Evolutionary conservation across 1,140 invertebrate species (phyloP), one percentile per base, ranked within the genome.

Genomic region (Hydropsyche tenuis): DNA sequence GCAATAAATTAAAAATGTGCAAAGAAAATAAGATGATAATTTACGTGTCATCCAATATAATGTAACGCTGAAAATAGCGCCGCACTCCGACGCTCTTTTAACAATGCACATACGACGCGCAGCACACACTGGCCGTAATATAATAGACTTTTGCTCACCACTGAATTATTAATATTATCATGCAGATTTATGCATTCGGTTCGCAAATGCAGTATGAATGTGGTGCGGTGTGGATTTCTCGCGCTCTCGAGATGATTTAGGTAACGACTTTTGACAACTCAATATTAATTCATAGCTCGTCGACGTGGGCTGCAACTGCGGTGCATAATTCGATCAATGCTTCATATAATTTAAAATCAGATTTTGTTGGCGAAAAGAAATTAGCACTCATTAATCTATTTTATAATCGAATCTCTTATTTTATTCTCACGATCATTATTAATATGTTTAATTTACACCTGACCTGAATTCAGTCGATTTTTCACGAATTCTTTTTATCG

Each of bases 251-350:
- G 23, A 60, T 60, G 56, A 60, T 60, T 60, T 60, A 60, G 56
- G 56, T 60, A 60, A 60, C 56, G 23, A 60, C 56, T 60, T 60
- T 60, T 60, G 56, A 60, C 56, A 27, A 22, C 56, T 60, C 56
- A 60, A 60, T 60, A 60, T 60, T 60, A 60, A 60, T 60, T 60
- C 56, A 60, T 60, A 27, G 56, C 56, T 60, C 22, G 11, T 18
- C 23, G 20, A 60, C 11, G 48, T 53, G 48, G n/a, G 20, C 48
- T 6, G n/a, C 14, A 20, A 53, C 16, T 7, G 16, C n/a, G 48
- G 48, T 18, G 30, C 30, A 37, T 37, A 37, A 37, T 37, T 37
- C 30, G 30, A 37, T 37, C 30, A 9, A 37, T 37, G 30, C 30
- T 37, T 9, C 9, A 9, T 37, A 37, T 9, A 37, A 37, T 37